Conservation (phyloP, 2,888 invertebrate genomes). For the Parelbella ahira region DNA sequence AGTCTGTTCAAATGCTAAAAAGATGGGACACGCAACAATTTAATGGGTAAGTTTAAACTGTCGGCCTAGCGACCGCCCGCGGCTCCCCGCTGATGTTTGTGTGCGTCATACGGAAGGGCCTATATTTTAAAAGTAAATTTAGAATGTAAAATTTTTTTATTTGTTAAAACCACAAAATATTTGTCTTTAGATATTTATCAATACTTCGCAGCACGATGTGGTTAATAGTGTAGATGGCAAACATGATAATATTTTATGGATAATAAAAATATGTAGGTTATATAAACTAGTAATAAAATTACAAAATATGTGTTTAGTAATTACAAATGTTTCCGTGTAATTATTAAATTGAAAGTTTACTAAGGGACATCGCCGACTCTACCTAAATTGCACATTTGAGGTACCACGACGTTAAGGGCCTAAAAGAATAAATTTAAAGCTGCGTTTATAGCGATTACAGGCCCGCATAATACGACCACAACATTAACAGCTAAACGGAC, state of each 20-base stretch:
- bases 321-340: too few species aligned
- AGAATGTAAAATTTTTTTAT: constrained; percentile 11
- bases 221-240: constrained; percentile 1
- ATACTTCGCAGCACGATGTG: constrained; percentile 4
- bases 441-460: background rate
- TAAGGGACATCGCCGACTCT: too few species aligned
- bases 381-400: too few species aligned
- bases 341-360: too few species aligned
- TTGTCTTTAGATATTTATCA: constrained; percentile 14
- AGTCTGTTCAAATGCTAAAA: too few species aligned
- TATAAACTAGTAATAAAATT: too few species aligned
- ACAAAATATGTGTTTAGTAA: too few species aligned
- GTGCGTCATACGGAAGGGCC: constrained; percentile 28
- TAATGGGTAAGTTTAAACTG: constrained; percentile 28
- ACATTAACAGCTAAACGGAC: constrained; percentile 26
- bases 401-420: too few species aligned
- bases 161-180: constrained; percentile 17
- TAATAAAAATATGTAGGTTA: constrained; percentile 1
- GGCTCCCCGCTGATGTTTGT: constrained; percentile 27
- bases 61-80: constrained; percentile 28
- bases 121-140: constrained; percentile 27
- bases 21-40: constrained; percentile 12
- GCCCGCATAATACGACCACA: constrained; percentile 19
- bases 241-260: constrained; percentile 6
- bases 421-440: constrained; percentile 11